Evolutionary conservation across 2,113 vertebrate genomes (phyloP).

Genomic region (Phyllostomus discolor): DNA sequence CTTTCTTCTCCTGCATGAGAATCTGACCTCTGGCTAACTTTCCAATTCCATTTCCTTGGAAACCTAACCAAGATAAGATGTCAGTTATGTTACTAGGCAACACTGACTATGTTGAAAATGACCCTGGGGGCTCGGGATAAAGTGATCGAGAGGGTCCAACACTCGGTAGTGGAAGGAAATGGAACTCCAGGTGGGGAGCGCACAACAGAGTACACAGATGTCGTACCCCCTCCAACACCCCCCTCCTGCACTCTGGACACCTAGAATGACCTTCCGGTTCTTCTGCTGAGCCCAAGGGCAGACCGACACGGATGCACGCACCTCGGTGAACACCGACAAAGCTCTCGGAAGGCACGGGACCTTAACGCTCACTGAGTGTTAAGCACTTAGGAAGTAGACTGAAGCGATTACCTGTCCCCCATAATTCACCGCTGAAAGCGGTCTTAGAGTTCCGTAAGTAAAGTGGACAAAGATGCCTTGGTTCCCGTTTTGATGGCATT

Average conservation of each 20-base stretch:
- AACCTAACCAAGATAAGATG: slow-evolving; percentile 30
- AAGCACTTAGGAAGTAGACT: fast-evolving
- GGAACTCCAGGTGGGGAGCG: background rate
- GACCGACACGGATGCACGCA: fast-evolving
- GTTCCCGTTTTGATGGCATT: background rate
- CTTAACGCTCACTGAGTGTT: background rate
- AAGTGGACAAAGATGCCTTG: background rate
- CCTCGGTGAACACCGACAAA: background rate
- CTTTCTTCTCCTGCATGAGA: background rate
- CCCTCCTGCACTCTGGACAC: background rate
- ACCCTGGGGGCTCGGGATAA: background rate
- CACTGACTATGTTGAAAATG: background rate
- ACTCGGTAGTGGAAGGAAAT: background rate
- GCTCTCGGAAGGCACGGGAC: background rate
- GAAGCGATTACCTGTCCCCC: background rate
- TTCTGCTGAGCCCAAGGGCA: background rate
- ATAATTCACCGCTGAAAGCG: background rate
- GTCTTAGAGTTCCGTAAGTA: background rate
- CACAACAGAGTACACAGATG: background rate
- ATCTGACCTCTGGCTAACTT: slow-evolving; percentile 20
- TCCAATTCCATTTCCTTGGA: background rate
- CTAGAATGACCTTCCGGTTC: background rate
- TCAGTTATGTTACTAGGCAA: background rate
- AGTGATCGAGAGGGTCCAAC: background rate
- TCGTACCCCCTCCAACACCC: background rate